A percentile compares a stretch with the other conserved stretches of the same genome.
Evolutionary conservation across 2,113 vertebrate genomes (phyloP).

Genomic region (Diadophis punctatus): DNA sequence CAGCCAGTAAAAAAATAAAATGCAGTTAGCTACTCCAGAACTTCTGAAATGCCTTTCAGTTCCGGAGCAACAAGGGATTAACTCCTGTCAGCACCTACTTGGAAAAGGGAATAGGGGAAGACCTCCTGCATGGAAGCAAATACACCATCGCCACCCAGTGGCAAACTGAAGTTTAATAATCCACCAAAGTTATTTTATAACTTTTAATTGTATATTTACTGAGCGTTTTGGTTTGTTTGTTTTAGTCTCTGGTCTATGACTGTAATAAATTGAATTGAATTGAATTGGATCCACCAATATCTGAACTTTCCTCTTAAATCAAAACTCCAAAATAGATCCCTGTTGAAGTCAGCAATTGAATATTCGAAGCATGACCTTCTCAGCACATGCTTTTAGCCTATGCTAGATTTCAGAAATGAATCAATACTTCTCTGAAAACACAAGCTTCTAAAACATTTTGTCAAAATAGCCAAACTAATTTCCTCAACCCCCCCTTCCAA

Average conservation of each 20-base stretch:
- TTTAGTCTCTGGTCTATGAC: too few species aligned
- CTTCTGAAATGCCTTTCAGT: neutral
- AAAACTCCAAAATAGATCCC: neutral
- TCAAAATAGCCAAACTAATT: neutral
- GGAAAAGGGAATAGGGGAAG: neutral
- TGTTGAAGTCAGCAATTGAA: neutral
- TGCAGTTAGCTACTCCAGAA: neutral
- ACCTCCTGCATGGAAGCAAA: neutral
- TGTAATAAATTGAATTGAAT: too few species aligned
- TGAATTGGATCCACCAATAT: too few species aligned
- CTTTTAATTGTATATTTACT: too few species aligned
- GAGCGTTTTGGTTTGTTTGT: too few species aligned
- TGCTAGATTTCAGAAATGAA: neutral
- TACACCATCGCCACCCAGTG: neutral
- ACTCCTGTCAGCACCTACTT: neutral
- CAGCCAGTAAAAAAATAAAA: neutral
- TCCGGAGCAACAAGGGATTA: neutral
- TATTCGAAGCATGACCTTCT: neutral
- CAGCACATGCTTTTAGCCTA: neutral
- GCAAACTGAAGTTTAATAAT: neutral
- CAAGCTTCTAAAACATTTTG: neutral
- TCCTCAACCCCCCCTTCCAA: too few species aligned
- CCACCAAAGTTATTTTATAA: too few species aligned
- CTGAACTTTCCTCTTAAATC: neutral
- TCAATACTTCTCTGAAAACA: neutral